Evolutionary conservation across 2,113 vertebrate genomes (phyloP), one percentile per base, ranked within the genome.

Genomic region (Dipodomys spectabilis): DNA sequence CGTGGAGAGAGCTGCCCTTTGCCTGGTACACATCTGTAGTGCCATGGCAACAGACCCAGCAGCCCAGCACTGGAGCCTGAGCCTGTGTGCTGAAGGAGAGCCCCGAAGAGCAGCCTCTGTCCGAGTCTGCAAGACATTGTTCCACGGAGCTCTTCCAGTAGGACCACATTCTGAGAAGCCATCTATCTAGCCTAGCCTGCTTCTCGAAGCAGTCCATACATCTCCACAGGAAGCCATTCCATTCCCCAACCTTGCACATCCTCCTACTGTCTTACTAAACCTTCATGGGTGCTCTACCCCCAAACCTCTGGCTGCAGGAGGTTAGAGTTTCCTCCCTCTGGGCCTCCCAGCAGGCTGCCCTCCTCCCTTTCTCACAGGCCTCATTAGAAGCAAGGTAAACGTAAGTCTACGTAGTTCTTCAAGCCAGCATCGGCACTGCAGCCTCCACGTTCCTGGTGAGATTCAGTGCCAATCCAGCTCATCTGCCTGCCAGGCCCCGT

Each of bases 381-480:
- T 91, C 62, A 12, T 73, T 32, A 88, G 84, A 94, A 64, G 23
- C 32, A 78, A 90, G 65, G 28, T 35, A 44, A 23, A 18, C 16
- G 15, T 39, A 80, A 20, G n/a, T n/a, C 45, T 0, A 0, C 3
- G 0, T 18, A 19, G 27, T 68, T n/a, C 44, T 64, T 27, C 45
- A 60, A 62, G 85, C 57, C 79, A 32, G 18, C 35, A 45, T 27
- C 39, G 62, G 45, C 57, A 53, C 86, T 7, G 27, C 23, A 53
- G 57, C 79, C 32, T 62, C 39, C 22, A 20, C 71, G 30, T 32
- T 71, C 22, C 32, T 10, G 27, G 82, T 25, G 25, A 49, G 39
- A 25, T 11, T 23, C 53, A 13, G 18, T 2, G 28, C 69, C 71
- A 67, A 7, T 23, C 62, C 20, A 45, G 78, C 71, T 65, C 68